A percentile compares a stretch with the other conserved stretches of the same genome.
Evolutionary conservation across 2,888 invertebrate species (phyloP).

Genomic region (Tenthredo scrophulariae): DNA sequence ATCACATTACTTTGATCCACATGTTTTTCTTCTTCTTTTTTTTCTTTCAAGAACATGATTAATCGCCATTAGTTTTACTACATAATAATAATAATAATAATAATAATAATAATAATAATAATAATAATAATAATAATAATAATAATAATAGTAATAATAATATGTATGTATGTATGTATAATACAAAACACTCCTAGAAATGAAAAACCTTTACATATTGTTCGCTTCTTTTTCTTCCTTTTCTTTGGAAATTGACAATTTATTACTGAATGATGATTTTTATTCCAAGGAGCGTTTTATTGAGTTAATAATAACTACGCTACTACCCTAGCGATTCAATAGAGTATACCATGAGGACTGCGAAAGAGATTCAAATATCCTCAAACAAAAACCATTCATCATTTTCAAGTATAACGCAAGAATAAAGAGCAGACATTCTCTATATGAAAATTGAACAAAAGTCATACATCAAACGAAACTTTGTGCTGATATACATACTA

Average conservation of each 20-base stretch:
- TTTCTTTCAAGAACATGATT: conserved; percentile 37
- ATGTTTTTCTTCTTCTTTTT: conserved; percentile 23
- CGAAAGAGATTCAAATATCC: background rate
- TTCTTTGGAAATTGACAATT: background rate
- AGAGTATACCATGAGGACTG: conserved; percentile 39
- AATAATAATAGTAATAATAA: conserved; percentile 11
- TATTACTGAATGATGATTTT: background rate
- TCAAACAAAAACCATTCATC: background rate
- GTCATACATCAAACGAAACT: background rate
- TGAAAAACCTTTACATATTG: background rate
- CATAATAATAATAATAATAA: background rate
- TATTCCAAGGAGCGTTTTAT: conserved; percentile 23
- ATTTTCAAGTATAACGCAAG: background rate
- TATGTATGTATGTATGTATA: conserved; percentile 1
- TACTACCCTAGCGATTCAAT: conserved; percentile 26
- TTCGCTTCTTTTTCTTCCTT: background rate
- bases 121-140: conserved; percentile 4
- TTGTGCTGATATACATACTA: conserved; percentile 35
- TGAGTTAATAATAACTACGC: conserved; percentile 46
- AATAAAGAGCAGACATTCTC: background rate
- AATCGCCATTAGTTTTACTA: conserved; percentile 31
- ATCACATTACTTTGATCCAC: conserved; percentile 57
- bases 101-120: conserved; percentile 20
- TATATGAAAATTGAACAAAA: background rate
- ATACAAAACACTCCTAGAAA: conserved; percentile 35